These are phyloP conservation scores for Lates calcarifer DNA, from an alignment of 2,113 vertebrate species.

Conservation along the genomic window DNA sequence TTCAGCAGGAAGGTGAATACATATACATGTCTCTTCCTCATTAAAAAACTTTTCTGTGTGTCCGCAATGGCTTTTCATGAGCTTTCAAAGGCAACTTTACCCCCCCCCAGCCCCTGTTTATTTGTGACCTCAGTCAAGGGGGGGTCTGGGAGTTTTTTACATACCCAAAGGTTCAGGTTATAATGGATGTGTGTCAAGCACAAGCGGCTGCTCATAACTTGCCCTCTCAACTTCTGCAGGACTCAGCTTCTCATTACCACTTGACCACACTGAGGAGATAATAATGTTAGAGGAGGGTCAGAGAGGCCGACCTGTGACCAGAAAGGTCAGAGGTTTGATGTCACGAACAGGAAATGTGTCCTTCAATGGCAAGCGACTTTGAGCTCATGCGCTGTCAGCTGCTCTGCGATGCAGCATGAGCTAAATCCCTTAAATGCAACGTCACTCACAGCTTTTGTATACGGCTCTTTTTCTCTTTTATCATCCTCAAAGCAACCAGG, in stretches of 20 bases:
- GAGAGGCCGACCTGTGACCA: slow-evolving; percentile 3
- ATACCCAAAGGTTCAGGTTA: slow-evolving; percentile 67
- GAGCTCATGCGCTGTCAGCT: not conserved
- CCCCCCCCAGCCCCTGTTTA: slow-evolving; percentile 8
- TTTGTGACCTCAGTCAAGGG: slow-evolving; percentile 24
- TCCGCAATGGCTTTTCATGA: not conserved
- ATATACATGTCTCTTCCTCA: not conserved
- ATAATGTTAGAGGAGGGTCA: slow-evolving; percentile 15
- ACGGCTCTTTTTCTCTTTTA: not conserved
- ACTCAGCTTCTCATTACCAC: slow-evolving; percentile 46
- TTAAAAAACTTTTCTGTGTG: not conserved
- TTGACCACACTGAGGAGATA: slow-evolving; percentile 33
- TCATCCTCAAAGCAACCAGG: slow-evolving; percentile 14
- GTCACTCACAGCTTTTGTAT: not conserved
- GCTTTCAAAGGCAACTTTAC: slow-evolving; percentile 4
- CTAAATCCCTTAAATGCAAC: not conserved
- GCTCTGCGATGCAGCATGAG: not conserved
- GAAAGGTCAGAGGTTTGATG: slow-evolving; percentile 21
- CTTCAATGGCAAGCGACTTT: not conserved
- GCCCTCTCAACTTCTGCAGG: slow-evolving; percentile 52
- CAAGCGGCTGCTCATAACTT: slow-evolving; percentile 28
- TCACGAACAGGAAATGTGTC: not conserved
- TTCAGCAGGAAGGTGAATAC: not conserved
- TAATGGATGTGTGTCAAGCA: slow-evolving; percentile 58
- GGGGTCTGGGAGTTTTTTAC: slow-evolving; percentile 31